phyloP scores from a whole-genome alignment of 64 coral and sea anemone species.

The Astreopora myriophthalma region DNA sequence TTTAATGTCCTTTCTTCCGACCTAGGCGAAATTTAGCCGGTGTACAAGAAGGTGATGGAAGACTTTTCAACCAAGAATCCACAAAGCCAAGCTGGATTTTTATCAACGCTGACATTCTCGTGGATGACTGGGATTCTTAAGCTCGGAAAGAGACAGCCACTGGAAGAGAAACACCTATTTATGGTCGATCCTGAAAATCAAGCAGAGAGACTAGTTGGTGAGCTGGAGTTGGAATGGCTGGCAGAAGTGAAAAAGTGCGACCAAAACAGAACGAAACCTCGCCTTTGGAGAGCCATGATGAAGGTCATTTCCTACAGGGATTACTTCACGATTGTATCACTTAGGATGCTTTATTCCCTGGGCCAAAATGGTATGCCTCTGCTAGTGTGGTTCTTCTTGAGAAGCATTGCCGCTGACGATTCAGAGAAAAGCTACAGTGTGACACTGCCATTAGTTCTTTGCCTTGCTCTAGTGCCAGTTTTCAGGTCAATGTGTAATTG shows the following conservation, averaged over 20 bases:
- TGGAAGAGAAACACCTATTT: slow-evolving; percentile 65
- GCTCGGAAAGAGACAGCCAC: slow-evolving; percentile 58
- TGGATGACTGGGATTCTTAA: slow-evolving; percentile 65
- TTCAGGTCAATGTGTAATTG: no score
- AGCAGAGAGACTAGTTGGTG: neutral
- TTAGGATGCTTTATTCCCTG: neutral
- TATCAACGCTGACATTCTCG: slow-evolving; percentile 68
- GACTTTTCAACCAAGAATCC: slow-evolving; percentile 38
- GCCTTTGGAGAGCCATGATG: neutral
- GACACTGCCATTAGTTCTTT: no score
- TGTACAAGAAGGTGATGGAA: neutral
- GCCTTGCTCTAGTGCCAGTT: no score
- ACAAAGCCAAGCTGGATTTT: slow-evolving; percentile 20
- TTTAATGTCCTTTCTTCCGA: no score
- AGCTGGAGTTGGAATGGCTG: neutral
- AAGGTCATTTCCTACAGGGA: neutral
- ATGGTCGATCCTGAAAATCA: neutral
- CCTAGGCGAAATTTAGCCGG: no score
- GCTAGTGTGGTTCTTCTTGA: slow-evolving; percentile 8
- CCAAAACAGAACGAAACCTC: neutral
- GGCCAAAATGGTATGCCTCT: neutral
- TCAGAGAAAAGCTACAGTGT: no score
- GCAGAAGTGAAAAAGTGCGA: neutral
- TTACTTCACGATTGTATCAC: neutral
- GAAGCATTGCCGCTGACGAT: neutral